These are phyloP conservation scores for Agrilus planipennis DNA, from an alignment of 1,140 invertebrate species.

Conservation along the genomic window DNA sequence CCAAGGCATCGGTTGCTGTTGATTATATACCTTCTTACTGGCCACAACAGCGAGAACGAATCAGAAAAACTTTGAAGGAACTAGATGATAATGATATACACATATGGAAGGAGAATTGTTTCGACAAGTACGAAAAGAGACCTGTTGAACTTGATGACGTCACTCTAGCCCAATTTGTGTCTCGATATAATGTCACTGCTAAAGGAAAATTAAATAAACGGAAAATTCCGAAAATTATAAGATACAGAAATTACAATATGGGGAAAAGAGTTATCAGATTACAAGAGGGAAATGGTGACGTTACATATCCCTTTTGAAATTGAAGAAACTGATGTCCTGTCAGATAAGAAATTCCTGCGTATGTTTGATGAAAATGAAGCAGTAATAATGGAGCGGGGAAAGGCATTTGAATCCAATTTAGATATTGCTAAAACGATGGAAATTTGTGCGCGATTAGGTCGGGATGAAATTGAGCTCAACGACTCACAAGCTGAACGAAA, in stretches of 20 bases:
- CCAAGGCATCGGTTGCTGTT: not conserved
- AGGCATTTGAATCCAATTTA: not conserved
- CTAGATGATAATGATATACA: slow-evolving; percentile 14
- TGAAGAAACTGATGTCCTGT: not conserved
- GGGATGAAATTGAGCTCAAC: not conserved
- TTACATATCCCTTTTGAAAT: not conserved
- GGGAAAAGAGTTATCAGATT: not conserved
- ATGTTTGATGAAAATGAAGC: not conserved
- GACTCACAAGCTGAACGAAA: not conserved
- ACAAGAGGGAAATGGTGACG: not conserved
- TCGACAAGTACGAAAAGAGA: slow-evolving; percentile 24
- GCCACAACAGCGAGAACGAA: slow-evolving; percentile 28
- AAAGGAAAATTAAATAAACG: slow-evolving; percentile 16
- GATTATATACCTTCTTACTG: slow-evolving; percentile 11
- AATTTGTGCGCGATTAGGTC: not conserved
- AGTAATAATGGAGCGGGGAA: not conserved
- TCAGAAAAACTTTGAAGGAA: slow-evolving; percentile 17
- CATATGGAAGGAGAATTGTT: slow-evolving; percentile 25
- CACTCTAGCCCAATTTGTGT: slow-evolving; percentile 23
- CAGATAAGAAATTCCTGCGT: no score
- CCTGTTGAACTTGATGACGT: slow-evolving; percentile 18
- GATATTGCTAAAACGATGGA: not conserved
- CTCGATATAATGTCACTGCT: slow-evolving; percentile 18
- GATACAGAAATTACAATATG: not conserved
- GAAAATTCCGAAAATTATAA: slow-evolving; percentile 8